Evolutionary conservation across 2,797 vertebrate genomes (phyloP).

Genomic region (Lemur catta): DNA sequence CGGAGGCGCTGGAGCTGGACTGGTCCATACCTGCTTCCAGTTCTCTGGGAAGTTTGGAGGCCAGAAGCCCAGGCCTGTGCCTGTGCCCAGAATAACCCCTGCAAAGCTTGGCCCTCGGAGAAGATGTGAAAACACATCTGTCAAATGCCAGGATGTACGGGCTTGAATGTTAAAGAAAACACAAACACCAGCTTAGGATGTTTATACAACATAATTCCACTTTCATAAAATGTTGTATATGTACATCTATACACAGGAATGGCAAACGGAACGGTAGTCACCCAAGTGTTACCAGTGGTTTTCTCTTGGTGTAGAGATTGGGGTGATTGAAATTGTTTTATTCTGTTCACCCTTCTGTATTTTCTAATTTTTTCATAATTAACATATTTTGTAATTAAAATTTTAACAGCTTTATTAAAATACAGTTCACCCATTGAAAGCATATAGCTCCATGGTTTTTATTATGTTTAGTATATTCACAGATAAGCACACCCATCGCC

Average conservation of each 20-base stretch:
- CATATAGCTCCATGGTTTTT: neutral
- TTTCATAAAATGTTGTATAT: neutral
- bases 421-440: neutral
- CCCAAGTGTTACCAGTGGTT: neutral
- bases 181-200: neutral
- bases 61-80: constrained; percentile 12
- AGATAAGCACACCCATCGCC: neutral
- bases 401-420: neutral
- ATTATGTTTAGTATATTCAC: neutral
- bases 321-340: neutral
- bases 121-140: neutral
- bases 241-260: neutral
- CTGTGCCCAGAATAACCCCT: constrained; percentile 28
- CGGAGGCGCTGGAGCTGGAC: neutral
- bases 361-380: neutral
- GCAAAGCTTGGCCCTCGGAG: neutral
- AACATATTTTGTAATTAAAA: neutral
- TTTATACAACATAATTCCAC: neutral
- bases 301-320: neutral
- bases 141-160: neutral
- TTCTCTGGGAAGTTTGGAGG: constrained; percentile 16
- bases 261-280: neutral
- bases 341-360: neutral
- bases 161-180: neutral
- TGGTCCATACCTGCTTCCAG: constrained; percentile 49